Conservation (phyloP, 2,797 vertebrate genomes). For the Cirrhinus molitorella region DNA sequence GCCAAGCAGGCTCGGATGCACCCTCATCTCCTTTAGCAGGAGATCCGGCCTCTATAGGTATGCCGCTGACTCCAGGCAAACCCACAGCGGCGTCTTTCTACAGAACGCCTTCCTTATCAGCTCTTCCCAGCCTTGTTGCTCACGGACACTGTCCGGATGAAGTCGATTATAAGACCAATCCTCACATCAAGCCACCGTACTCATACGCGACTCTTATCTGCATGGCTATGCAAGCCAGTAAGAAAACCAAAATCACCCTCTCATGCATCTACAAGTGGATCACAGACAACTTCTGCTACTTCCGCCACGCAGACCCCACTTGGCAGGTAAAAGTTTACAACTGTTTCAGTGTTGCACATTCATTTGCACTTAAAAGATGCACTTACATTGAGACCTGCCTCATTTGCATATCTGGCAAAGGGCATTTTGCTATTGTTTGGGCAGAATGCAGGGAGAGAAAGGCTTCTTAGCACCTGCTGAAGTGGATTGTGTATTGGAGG, state of each 20-base stretch:
- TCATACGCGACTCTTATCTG: slow-evolving; percentile 97
- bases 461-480: slow-evolving; percentile 48
- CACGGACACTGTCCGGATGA: slow-evolving; percentile 87
- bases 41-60: slow-evolving; percentile 89
- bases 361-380: slow-evolving; percentile 13
- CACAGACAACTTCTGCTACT: slow-evolving; percentile 98
- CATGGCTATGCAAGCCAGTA: slow-evolving; percentile 97
- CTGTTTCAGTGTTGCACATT: not conserved
- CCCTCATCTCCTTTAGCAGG: slow-evolving; percentile 91
- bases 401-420: slow-evolving; percentile 17
- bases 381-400: not conserved
- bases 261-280: slow-evolving; percentile 98
- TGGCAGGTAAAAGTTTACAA: slow-evolving; percentile 86
- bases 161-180: slow-evolving; percentile 92
- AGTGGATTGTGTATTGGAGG: slow-evolving; percentile 71
- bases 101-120: slow-evolving; percentile 69
- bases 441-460: slow-evolving; percentile 9
- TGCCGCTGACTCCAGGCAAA: slow-evolving; percentile 89
- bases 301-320: slow-evolving; percentile 92
- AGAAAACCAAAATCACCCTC: slow-evolving; percentile 92
- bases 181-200: slow-evolving; percentile 91
- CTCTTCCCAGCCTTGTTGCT: slow-evolving; percentile 72
- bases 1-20: slow-evolving; percentile 78
- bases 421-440: slow-evolving; percentile 28
- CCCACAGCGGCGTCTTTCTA: slow-evolving; percentile 88